phyloP scores from a whole-genome alignment of 2,113 vertebrate genomes.

The Grammomys dolichurus region DNA sequence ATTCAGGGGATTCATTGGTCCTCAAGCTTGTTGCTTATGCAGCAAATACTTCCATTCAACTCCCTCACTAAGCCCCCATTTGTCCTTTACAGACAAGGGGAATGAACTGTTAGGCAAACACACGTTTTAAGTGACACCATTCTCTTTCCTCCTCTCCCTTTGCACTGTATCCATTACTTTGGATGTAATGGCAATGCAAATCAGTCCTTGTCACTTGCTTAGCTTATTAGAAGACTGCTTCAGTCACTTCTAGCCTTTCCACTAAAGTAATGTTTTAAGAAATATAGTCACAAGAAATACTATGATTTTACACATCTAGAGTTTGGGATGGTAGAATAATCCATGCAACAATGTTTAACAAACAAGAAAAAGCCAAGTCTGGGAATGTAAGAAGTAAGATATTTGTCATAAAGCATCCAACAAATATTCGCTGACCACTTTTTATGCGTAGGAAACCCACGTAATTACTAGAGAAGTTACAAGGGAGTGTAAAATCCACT shows the following conservation, averaged over 20 bases:
- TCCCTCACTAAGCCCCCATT: background rate
- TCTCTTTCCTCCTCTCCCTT: background rate
- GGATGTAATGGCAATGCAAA: constrained; percentile 1
- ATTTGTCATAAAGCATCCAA: background rate
- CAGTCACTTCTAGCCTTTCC: background rate
- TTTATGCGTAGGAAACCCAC: background rate
- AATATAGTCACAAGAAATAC: background rate
- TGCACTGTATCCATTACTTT: constrained; percentile 4
- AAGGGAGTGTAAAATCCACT: background rate
- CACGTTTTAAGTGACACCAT: background rate
- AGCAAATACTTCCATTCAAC: background rate
- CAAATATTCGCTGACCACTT: constrained; percentile 14
- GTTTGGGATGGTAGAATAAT: background rate
- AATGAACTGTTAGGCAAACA: constrained; percentile 24
- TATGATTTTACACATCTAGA: background rate
- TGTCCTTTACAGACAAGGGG: background rate
- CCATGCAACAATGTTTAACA: background rate
- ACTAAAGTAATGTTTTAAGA: background rate
- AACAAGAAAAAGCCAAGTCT: constrained; percentile 12
- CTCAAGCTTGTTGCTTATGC: background rate
- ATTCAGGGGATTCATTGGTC: background rate
- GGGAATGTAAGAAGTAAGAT: constrained; percentile 40
- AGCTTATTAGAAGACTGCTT: background rate
- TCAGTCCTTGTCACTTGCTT: constrained; percentile 1
- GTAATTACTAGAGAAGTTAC: constrained; percentile 1